A percentile compares a stretch with the other conserved stretches of the same genome.
These are phyloP conservation scores for Peromyscus eremicus DNA, from an alignment of 2,797 vertebrate genomes.

Conservation along the genomic window DNA sequence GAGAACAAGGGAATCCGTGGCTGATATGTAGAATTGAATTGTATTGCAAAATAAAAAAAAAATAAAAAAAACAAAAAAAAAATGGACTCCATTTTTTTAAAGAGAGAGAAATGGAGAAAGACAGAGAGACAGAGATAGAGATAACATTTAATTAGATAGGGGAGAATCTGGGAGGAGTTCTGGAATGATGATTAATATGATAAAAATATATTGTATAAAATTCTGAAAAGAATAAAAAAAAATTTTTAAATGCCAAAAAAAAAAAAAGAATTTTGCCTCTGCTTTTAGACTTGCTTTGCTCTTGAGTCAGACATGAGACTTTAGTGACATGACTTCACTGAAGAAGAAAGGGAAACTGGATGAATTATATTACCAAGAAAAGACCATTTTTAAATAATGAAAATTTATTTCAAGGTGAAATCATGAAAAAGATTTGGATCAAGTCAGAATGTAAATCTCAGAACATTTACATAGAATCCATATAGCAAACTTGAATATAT, in stretches of 20 bases:
- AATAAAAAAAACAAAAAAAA: too few species aligned
- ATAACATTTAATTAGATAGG: background rate
- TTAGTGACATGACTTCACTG: background rate
- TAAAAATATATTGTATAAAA: background rate
- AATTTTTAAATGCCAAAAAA: too few species aligned
- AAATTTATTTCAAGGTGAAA: background rate
- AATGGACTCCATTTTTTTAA: background rate
- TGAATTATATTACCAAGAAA: background rate
- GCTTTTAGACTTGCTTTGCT: background rate
- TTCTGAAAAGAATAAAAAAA: background rate
- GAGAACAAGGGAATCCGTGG: too few species aligned
- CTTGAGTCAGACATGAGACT: background rate
- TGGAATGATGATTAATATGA: background rate
- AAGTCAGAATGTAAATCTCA: background rate
- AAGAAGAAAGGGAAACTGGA: background rate
- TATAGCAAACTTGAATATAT: background rate
- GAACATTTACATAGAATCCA: background rate
- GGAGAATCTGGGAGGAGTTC: background rate
- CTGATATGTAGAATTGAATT: too few species aligned
- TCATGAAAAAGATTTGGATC: background rate
- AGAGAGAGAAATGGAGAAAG: background rate
- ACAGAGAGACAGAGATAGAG: background rate
- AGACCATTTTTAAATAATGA: slow-evolving; percentile 19
- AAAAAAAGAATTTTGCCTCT: slow-evolving; percentile 16
- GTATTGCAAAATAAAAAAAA: too few species aligned